Evolutionary conservation across 2,113 vertebrate genomes (phyloP), one percentile per base, ranked within the genome.

Genomic region (Microcebus ravelobensis): DNA sequence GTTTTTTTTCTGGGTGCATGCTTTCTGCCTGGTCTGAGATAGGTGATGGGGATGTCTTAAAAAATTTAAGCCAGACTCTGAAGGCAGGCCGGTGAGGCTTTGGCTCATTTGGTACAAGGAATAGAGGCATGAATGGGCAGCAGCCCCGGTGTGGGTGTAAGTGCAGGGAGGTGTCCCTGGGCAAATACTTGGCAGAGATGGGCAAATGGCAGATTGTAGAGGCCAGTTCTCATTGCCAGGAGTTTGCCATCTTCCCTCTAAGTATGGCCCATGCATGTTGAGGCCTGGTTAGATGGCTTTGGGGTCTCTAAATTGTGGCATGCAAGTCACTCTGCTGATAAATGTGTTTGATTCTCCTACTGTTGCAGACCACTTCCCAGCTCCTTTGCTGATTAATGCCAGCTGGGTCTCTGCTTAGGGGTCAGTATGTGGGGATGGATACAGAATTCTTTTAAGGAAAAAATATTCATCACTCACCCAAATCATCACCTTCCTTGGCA

Each of bases 221-320:
- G 36, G 65, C 39, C 45, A 18, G 36, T 61, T 59, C 29, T 10
- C 36, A 63, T 4, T 11, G 13, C 34, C 21, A 20, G 55, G 68
- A 83, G 42, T 34, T 0, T 2, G 20, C 14, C 10, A 17, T 63
- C 61, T 23, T 94, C 14, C 3, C 36, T 77, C 3, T 20, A 10
- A 6, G 11, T 10, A 39, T 36, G 57, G 5, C 29, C 13, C 0
- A 3, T 20, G 76, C n/a, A n/a, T 21, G 52, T 12, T 5, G 21
- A 85, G 36, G 61, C 74, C 25, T n/a, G 25, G n/a, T 23, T 25
- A 15, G 36, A 55, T 31, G 31, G 36, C 42, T n/a, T 10, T 11
- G 48, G 2, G 65, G 31, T 85, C 31, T 93, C 48, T 52, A 29
- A 74, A 8, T 13, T 68, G 34, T 81, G n/a, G 21, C 63, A 13